These are phyloP conservation scores for Napeogenes sylphis DNA, from an alignment of 2,888 invertebrate genomes.

Conservation along the genomic window DNA sequence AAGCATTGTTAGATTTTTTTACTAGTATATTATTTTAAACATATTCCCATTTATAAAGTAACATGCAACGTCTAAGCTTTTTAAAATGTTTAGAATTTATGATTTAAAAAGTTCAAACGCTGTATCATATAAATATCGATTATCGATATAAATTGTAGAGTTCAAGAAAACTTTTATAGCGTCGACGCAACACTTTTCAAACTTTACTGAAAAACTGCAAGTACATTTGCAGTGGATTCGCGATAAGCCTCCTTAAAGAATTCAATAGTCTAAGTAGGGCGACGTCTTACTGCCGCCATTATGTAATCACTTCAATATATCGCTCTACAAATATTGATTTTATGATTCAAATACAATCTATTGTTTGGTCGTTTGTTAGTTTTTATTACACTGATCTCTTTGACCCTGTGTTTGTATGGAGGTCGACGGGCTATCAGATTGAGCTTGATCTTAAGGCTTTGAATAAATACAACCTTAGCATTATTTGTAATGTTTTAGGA, in stretches of 20 bases:
- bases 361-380: constrained; percentile 23
- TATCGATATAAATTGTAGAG: background rate
- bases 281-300: no score
- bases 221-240: background rate
- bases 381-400: constrained; percentile 51
- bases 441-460: constrained; percentile 52
- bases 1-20: constrained; percentile 14
- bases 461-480: constrained; percentile 38
- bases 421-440: constrained; percentile 59
- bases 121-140: background rate
- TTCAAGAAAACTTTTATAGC: background rate
- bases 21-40: background rate
- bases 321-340: constrained; percentile 23
- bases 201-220: background rate
- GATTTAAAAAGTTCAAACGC: background rate
- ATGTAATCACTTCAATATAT: constrained; percentile 4
- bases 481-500: background rate
- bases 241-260: constrained; percentile 17
- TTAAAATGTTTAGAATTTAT: background rate
- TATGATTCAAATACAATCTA: constrained; percentile 20
- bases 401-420: constrained; percentile 56
- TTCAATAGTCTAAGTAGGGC: constrained; percentile 2
- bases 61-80: background rate
- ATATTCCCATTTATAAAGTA: no score
- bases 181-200: background rate